These are phyloP conservation scores for Agonopterix heracliana DNA, from an alignment of 2,888 invertebrate genomes.

Conservation along the genomic window DNA sequence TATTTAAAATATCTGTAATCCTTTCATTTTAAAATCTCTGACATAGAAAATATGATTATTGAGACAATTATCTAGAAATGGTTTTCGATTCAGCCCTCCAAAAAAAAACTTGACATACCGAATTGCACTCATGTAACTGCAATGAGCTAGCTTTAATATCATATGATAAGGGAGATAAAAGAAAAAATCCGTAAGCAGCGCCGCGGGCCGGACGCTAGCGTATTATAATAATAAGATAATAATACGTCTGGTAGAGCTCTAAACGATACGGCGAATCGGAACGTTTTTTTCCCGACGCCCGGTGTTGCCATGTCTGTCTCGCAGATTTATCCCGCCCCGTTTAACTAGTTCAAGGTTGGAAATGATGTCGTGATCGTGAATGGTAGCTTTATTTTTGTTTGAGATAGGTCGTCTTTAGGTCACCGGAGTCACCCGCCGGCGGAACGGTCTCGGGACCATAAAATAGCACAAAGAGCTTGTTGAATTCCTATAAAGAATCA, in stretches of 20 bases:
- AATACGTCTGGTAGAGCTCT: slow-evolving; percentile 51
- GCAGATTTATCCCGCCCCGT: slow-evolving; percentile 54
- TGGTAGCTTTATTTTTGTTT: slow-evolving; percentile 61
- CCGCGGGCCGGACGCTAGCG: slow-evolving; percentile 36
- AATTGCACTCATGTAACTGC: too few relatives aligned
- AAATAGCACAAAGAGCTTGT: slow-evolving; percentile 39
- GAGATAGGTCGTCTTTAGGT: slow-evolving; percentile 66
- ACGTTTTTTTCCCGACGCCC: slow-evolving; percentile 42
- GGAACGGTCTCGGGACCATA: slow-evolving; percentile 43
- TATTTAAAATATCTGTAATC: too few relatives aligned
- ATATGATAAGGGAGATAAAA: background rate
- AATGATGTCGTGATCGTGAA: slow-evolving; percentile 48
- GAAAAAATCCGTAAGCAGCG: slow-evolving; percentile 21
- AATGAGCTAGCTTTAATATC: background rate
- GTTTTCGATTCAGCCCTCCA: too few relatives aligned
- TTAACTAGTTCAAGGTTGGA: slow-evolving; percentile 70
- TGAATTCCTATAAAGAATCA: slow-evolving; percentile 2
- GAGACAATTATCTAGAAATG: too few relatives aligned
- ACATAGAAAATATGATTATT: too few relatives aligned
- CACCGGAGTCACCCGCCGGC: slow-evolving; percentile 53
- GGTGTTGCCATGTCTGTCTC: slow-evolving; percentile 55
- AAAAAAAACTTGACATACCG: too few relatives aligned
- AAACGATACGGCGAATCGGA: slow-evolving; percentile 53
- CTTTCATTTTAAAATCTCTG: too few relatives aligned
- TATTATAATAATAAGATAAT: slow-evolving; percentile 69